Base-by-base conservation (phyloP, 2,797 vertebrate species). In the Xiphophorus birchmanni region DNA sequence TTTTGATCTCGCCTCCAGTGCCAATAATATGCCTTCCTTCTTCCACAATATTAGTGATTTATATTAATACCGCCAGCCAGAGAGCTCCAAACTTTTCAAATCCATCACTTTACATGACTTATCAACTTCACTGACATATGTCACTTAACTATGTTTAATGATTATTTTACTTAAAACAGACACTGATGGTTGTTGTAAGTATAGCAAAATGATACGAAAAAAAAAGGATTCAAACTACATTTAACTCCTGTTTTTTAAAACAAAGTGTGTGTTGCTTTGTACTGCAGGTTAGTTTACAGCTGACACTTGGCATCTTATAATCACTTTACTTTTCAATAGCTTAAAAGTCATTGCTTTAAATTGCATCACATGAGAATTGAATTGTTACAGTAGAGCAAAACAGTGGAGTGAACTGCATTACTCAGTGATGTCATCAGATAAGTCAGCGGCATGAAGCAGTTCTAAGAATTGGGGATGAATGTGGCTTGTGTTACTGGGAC, bases 401-500 rank as follows among this genome's bases (percentile, higher is more conserved):
- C 90, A 92, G 86, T 85, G 78, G 69, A 78, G 82, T 84, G 87
- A 84, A 82, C 65, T 80, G 89, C 93, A 93, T 96, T 95, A 95
- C 95, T 84, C 65, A 3, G 84, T 93, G 93, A 95, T 96, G 95
- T 96, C 96, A 96, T 96, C 95, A 95, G 94, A 94, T 91, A 92
- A 87, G 88, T 89, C 88, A 82, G 88, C 80, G 88, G 80, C 80
- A 54, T 85, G 87, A 82, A 85, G 82, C 82, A 69, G 85, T 82
- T 89, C 86, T 86, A 89, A 92, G 88, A 87, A 87, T 89, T 35
- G 56, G 82, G 86, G 86, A 87, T 87, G 84, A 92, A 89, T 47
- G 45, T 82, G 85, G 87, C 80, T 84, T 80, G 84, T 93, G 78
- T 95, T 95, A 94, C 95, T 74, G 86, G 85, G 87, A 91, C 91